These are phyloP conservation scores for Brachyistius frenatus DNA, from an alignment of 2,113 vertebrate genomes.

Conservation along the genomic window DNA sequence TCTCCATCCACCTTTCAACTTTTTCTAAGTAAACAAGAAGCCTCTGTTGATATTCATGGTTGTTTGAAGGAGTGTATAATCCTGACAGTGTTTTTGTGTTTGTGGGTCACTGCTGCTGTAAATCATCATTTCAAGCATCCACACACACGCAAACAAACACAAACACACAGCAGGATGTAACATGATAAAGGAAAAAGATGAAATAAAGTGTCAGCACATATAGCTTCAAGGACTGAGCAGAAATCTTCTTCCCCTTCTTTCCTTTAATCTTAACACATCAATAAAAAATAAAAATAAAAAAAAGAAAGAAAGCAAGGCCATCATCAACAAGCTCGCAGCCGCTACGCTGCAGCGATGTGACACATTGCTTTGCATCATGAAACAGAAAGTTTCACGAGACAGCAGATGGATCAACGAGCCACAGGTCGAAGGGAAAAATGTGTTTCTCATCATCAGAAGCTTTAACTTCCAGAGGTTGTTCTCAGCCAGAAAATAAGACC, in stretches of 20 bases:
- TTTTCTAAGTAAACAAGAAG: too few relatives aligned
- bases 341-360: background rate
- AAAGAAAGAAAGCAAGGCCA: background rate
- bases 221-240: background rate
- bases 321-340: accelerated
- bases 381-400: too few relatives aligned
- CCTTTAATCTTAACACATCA: slow-evolving; percentile 7
- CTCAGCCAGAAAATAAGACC: background rate
- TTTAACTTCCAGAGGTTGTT: background rate
- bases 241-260: background rate
- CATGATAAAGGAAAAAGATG: background rate
- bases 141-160: background rate
- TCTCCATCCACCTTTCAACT: too few relatives aligned
- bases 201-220: background rate
- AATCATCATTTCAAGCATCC: background rate
- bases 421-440: background rate
- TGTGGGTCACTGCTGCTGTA: background rate
- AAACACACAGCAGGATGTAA: background rate
- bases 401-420: background rate
- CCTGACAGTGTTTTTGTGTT: too few relatives aligned
- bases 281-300: background rate
- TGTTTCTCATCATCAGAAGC: background rate
- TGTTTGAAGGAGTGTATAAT: too few relatives aligned
- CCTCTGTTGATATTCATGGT: too few relatives aligned
- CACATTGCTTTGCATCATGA: background rate